Evolutionary conservation across 2,113 vertebrate genomes (phyloP).

Genomic region (Eira barbara): DNA sequence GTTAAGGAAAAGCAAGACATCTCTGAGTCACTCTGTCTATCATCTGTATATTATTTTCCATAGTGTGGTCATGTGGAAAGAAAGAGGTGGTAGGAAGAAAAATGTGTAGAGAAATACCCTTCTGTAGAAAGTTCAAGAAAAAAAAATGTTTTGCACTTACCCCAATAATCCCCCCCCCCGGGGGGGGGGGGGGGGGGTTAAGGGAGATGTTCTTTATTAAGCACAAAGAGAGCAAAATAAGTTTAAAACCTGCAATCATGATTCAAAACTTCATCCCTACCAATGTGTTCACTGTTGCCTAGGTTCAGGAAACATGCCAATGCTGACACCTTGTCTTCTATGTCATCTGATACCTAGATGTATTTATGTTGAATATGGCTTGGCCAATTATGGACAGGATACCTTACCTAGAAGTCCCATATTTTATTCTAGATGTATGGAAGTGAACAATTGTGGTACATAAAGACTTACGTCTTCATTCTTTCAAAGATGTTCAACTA

Average conservation of each 20-base stretch:
- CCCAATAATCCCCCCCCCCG: not conserved
- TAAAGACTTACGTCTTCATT: constrained; percentile 2
- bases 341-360: not conserved
- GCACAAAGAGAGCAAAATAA: not conserved
- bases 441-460: not conserved
- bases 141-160: not conserved
- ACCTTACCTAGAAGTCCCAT: not conserved
- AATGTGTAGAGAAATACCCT: not conserved
- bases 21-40: not conserved
- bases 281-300: not conserved
- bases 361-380: not conserved
- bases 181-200: too few species aligned
- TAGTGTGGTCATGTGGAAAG: not conserved
- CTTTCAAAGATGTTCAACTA: not conserved
- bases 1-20: not conserved
- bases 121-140: not conserved
- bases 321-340: not conserved
- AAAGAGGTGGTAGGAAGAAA: not conserved
- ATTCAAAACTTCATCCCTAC: not conserved
- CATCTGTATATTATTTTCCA: not conserved
- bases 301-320: not conserved
- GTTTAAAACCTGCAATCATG: not conserved
- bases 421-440: not conserved
- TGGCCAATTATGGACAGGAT: not conserved
- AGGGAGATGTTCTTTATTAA: not conserved